Conservation (phyloP, 2,113 vertebrate species). For the Albula glossodonta region DNA sequence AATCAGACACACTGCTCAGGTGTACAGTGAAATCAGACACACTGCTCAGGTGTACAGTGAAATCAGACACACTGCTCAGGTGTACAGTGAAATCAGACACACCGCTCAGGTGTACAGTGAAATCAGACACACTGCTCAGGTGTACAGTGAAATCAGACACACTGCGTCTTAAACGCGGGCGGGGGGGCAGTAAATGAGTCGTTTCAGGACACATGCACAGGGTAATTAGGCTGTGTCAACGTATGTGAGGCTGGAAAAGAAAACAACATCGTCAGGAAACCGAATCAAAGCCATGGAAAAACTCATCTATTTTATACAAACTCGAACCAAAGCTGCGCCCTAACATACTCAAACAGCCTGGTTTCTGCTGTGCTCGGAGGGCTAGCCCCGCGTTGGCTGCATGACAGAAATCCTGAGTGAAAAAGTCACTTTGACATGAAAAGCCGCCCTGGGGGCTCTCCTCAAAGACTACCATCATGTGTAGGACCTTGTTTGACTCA, state of each 20-base stretch:
- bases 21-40: too few relatives aligned
- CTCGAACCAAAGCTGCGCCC: not conserved
- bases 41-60: too few relatives aligned
- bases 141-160: too few relatives aligned
- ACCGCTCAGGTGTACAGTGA: too few relatives aligned
- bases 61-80: too few relatives aligned
- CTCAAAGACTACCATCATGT: not conserved
- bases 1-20: too few relatives aligned
- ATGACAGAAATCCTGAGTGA: not conserved
- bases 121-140: too few relatives aligned
- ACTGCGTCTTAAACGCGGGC: too few relatives aligned
- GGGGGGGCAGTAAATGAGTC: too few relatives aligned
- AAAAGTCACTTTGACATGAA: not conserved
- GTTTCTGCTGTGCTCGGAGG: not conserved
- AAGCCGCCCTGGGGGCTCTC: not conserved
- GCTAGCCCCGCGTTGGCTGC: not conserved
- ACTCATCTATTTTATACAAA: not conserved
- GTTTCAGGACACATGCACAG: not conserved
- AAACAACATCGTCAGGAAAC: not conserved
- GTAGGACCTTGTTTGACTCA: slow-evolving; percentile 1
- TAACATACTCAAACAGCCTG: not conserved
- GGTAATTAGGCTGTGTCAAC: not conserved
- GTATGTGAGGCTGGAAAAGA: not conserved
- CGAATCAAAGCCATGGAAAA: not conserved
- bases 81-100: too few relatives aligned